Base-by-base conservation (phyloP, 2,888 invertebrate genomes). In the Dione vanillae region DNA sequence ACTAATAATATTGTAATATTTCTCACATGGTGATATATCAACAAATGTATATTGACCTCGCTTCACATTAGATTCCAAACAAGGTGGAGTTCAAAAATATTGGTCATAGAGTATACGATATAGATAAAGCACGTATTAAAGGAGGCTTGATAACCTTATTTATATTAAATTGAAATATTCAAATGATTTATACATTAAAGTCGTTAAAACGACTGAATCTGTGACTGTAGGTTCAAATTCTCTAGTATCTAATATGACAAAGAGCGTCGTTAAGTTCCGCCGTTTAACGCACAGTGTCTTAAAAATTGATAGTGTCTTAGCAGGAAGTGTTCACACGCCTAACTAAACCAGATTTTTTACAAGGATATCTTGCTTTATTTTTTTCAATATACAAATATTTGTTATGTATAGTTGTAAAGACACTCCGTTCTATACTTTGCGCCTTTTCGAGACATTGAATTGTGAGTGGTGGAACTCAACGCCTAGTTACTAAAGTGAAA, bases 51-150 rank as follows among this genome's bases (percentile, higher is more conserved):
- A 3, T 37, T 54, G 37, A 56, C 56, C 37, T 56, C 16, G 56
- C 16, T 35, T 11, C 11, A 37, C 37, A 16, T 56, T n/a, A 11
- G n/a, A 16, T 11, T 12, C 37, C 37, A 37, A 40, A 6, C 16
- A 56, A 37, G 16, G 16, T 56, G 16, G 5, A 11, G 37, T 16
- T 40, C 56, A 56, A 56, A 10, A 40, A 9, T n/a, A 16, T 16
- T 56, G 56, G 56, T 56, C 37, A 16, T 20, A n/a, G 11, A 16
- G 6, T 56, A 16, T 56, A 6, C 5, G n/a, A 11, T 14, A 16
- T 35, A 11, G n/a, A 56, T 56, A 40, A 16, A 56, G 12, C 56
- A 40, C 56, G 56, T 56, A n/a, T 10, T 54, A 16, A n/a, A 6
- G 12, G 19, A 49, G 20, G 20, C 2, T 27, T n/a, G 5, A 35